Conservation (phyloP, 2,888 invertebrate species). For the Deilephila porcellus region DNA sequence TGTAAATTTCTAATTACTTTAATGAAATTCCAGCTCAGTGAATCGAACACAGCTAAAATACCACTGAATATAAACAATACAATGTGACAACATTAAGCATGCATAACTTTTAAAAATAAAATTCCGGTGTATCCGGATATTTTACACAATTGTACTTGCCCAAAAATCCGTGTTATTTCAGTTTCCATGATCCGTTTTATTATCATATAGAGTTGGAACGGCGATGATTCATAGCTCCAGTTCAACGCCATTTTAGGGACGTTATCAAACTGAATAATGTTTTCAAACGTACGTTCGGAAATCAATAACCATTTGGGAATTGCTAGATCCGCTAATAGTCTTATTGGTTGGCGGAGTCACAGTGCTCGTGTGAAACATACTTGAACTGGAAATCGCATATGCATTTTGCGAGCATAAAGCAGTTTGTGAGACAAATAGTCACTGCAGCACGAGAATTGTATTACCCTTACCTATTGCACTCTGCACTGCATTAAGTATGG, state of each 20-base stretch:
- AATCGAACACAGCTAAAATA: background rate
- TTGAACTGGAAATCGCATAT: constrained; percentile 8
- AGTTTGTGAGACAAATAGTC: background rate
- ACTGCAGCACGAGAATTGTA: background rate
- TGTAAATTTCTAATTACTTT: too few relatives aligned
- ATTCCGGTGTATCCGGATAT: background rate
- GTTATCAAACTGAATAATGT: background rate
- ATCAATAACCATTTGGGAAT: constrained; percentile 10
- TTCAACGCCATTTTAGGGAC: background rate
- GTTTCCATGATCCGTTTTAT: background rate
- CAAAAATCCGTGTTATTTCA: constrained; percentile 12
- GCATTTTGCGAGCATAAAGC: background rate
- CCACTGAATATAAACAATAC: background rate
- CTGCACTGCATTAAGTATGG: background rate
- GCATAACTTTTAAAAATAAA: background rate
- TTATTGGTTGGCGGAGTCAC: constrained; percentile 6
- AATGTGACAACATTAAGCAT: background rate
- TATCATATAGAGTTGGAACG: background rate
- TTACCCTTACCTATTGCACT: background rate
- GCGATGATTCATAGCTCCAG: constrained; percentile 6
- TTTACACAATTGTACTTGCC: background rate
- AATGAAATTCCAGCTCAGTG: background rate
- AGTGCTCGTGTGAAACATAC: constrained; percentile 3
- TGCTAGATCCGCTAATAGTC: constrained; percentile 16
- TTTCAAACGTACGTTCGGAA: constrained; percentile 7